A percentile compares a stretch with the other conserved stretches of the same genome.
Conservation (phyloP, 1,140 invertebrate species). For the Penaeus vannamei region DNA sequence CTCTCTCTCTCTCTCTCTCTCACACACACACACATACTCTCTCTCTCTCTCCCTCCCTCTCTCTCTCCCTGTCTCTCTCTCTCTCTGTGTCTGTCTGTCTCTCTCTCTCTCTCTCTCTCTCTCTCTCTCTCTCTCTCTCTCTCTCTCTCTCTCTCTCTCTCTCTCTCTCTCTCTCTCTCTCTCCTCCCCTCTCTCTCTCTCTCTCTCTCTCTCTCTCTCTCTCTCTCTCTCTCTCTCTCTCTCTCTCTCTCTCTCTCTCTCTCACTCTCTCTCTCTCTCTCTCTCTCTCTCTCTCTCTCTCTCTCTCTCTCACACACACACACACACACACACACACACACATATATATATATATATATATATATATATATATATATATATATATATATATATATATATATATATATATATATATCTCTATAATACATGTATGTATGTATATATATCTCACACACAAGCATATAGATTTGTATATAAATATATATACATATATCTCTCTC, state of each 20-base stretch:
- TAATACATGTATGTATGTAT: too few species aligned
- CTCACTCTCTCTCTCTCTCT: conserved; percentile 25
- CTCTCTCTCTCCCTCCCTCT: not conserved
- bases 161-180: conserved; percentile 25
- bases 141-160: conserved; percentile 1
- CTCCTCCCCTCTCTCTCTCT: conserved; percentile 7
- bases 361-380: too few species aligned
- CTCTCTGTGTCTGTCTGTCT: too few species aligned
- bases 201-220: conserved; percentile 1
- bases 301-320: conserved; percentile 24
- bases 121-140: conserved; percentile 1
- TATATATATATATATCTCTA: too few species aligned
- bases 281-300: conserved; percentile 25
- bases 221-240: conserved; percentile 25
- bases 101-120: conserved; percentile 25
- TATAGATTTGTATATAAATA: too few species aligned
- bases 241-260: too few species aligned
- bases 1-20: not conserved
- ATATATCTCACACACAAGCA: too few species aligned
- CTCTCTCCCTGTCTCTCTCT: not conserved
- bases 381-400: too few species aligned
- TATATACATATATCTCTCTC: too few species aligned
- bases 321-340: too few species aligned
- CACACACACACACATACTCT: too few species aligned
- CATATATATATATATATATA: too few species aligned